Conservation (phyloP, 1,140 invertebrate species). For the Tyrophagus putrescentiae region DNA sequence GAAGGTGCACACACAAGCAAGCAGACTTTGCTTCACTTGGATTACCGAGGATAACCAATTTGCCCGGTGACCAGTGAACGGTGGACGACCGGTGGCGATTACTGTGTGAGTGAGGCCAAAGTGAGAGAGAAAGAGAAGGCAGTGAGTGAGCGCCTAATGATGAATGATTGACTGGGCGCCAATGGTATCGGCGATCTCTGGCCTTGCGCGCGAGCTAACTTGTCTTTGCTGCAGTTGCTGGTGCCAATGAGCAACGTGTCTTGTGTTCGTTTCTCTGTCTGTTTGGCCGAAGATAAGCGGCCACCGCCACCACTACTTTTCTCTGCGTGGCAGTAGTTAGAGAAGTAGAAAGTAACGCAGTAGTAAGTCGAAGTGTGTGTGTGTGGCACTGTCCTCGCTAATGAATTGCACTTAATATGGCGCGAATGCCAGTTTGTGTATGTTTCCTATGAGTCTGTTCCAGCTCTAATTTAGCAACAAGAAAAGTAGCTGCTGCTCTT, state of each 20-base stretch:
- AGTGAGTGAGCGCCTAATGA: constrained; percentile 6
- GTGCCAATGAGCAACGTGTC: not conserved
- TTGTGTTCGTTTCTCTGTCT: not conserved
- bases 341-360: no score
- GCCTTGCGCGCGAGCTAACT: not conserved
- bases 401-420: not conserved
- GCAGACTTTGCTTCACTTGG: not conserved
- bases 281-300: constrained; percentile 6
- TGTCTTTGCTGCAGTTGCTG: not conserved
- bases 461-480: no score
- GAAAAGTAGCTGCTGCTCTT: no score
- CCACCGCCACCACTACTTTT: not conserved
- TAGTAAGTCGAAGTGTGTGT: no score
- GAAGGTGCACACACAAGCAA: not conserved
- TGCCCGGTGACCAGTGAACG: not conserved
- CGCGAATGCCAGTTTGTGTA: no score
- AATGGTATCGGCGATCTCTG: constrained; percentile 5
- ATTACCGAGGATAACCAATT: constrained; percentile 8
- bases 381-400: not conserved
- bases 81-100: no score
- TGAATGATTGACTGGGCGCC: constrained; percentile 14
- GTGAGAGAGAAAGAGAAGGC: not conserved
- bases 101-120: not conserved
- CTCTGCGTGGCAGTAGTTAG: no score
- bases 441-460: no score